Evolutionary conservation across 2,113 vertebrate genomes (phyloP), one percentile per base, ranked within the genome.

Genomic region (Ornithorhynchus anatinus): DNA sequence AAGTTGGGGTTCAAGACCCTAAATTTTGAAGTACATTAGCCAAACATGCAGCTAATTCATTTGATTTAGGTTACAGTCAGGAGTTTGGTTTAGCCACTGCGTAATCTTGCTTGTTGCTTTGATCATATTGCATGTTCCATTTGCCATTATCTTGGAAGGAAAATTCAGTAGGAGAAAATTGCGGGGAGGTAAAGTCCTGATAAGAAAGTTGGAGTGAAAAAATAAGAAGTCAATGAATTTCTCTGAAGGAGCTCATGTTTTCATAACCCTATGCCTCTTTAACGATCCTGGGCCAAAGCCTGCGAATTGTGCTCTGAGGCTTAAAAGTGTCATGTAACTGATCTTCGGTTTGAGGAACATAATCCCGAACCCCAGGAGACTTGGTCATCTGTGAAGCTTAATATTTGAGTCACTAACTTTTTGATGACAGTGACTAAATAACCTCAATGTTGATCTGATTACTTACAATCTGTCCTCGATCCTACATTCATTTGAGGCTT

Each of bases 301-400:
- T 77, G 4, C n/a, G 11, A 71, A 72, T 77, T 86, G 50, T 50
- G 3, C 47, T n/a, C 1, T 74, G 50, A 67, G 74, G n/a, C n/a
- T n/a, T n/a, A n/a, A n/a, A n/a, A n/a, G n/a, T n/a, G 60, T 53
- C 0, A 15, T 12, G 5, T 61, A 57, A 23, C 3, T 44, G 40
- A 1, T 20, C 75, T 59, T 52, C 73, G 47, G 16, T 69, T 70
- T 63, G 19, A 72, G 59, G 74, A 37, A 16, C 17, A 42, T 53
- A 74, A 27, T 37, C 58, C 27, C 60, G n/a, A 68, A 59, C 10
- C 2, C 3, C n/a, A 45, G 8, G 5, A 56, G 19, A n/a, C n/a
- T n/a, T n/a, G n/a, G n/a, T n/a, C n/a, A n/a, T 64, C 50, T 31
- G 25, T 64, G 56, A 76, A 73, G 52, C 29, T 68, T 7, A 6